phyloP scores from a whole-genome alignment of 2,888 invertebrate species.

The Melitaea athalia region DNA sequence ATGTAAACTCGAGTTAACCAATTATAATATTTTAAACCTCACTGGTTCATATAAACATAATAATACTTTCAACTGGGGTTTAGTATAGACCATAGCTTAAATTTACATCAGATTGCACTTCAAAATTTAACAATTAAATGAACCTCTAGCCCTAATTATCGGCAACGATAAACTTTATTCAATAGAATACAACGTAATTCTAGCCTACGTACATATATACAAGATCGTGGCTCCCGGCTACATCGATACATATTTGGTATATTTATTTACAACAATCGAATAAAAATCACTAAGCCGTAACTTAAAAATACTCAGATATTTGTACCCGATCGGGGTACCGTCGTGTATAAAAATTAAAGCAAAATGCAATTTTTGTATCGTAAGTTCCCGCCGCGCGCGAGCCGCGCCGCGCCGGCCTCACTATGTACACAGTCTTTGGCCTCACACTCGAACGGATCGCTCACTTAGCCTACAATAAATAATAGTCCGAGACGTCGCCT shows the following conservation, averaged over 20 bases:
- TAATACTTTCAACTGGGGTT: slow-evolving; percentile 81
- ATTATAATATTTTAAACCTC: slow-evolving; percentile 81
- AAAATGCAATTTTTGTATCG: slow-evolving; percentile 80
- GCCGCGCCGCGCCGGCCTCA: slow-evolving; percentile 54
- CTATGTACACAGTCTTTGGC: slow-evolving; percentile 81
- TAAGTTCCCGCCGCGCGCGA: slow-evolving; percentile 58
- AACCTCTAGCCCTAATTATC: slow-evolving; percentile 58
- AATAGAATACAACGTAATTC: slow-evolving; percentile 51
- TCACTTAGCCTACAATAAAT: slow-evolving; percentile 50
- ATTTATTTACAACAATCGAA: slow-evolving; percentile 76
- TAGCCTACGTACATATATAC: slow-evolving; percentile 70
- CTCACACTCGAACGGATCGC: slow-evolving; percentile 62
- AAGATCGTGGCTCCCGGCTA: slow-evolving; percentile 57
- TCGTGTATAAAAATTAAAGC: slow-evolving; percentile 72
- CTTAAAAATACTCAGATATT: slow-evolving; percentile 74
- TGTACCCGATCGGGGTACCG: slow-evolving; percentile 73
- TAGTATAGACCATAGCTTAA: slow-evolving; percentile 71
- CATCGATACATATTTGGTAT: slow-evolving; percentile 78
- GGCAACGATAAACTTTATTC: slow-evolving; percentile 59
- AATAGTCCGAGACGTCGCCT: slow-evolving; percentile 46
- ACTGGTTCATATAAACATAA: slow-evolving; percentile 80
- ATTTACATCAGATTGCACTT: slow-evolving; percentile 80
- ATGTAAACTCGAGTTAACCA: slow-evolving; percentile 77
- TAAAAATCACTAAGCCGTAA: slow-evolving; percentile 60
- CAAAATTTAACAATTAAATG: slow-evolving; percentile 73